phyloP scores from a whole-genome alignment of 2,888 invertebrate genomes.

The Coronaproctus castanopsis region DNA sequence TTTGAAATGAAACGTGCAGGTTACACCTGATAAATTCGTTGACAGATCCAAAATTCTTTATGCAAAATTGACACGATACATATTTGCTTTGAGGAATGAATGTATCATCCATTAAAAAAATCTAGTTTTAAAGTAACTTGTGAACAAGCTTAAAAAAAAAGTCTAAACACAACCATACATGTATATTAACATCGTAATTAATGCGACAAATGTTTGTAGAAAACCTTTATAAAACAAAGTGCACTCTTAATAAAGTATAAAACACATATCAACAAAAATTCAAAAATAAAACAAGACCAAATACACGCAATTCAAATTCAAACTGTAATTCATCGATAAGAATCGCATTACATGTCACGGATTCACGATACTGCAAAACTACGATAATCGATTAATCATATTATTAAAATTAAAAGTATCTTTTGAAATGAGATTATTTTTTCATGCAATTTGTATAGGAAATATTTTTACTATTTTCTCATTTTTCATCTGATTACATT shows the following conservation, averaged over 20 bases:
- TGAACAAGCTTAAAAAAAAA: not conserved
- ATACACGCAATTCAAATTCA: not conserved
- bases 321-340: too few species aligned
- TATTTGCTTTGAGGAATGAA: not conserved
- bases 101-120: not conserved
- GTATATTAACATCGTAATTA: not conserved
- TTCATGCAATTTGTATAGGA: too few species aligned
- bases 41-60: not conserved
- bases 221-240: too few species aligned
- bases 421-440: too few species aligned
- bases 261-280: not conserved
- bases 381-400: too few species aligned
- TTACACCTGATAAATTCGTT: not conserved
- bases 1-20: not conserved
- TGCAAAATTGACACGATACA: not conserved
- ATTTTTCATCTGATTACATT: too few species aligned
- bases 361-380: too few species aligned
- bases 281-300: not conserved
- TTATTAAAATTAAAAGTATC: too few species aligned
- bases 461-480: too few species aligned
- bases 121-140: not conserved
- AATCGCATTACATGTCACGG: too few species aligned
- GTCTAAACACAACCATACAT: not conserved
- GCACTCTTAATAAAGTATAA: not conserved
- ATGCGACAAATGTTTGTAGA: not conserved